Evolutionary conservation across 2,113 vertebrate genomes (phyloP).

Genomic region (Danio rerio): DNA sequence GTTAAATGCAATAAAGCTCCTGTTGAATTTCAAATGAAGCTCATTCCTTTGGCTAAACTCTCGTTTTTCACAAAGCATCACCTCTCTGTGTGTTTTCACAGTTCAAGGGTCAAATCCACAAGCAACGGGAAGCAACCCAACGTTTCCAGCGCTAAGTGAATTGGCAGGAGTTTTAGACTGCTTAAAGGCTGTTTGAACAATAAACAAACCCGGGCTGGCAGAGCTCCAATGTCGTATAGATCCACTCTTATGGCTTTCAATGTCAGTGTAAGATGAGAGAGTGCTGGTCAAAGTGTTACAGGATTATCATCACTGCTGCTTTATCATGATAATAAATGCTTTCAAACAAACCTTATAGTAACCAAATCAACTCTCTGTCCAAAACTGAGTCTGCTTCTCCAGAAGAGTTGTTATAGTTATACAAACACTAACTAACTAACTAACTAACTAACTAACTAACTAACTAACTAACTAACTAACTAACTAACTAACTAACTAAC

Average conservation of each 20-base stretch:
- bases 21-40: not conserved
- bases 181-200: constrained; percentile 12
- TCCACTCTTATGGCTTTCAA: not conserved
- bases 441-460: no score
- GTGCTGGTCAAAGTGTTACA: not conserved
- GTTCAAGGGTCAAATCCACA: constrained; percentile 16
- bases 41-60: not conserved
- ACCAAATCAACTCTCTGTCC: no score
- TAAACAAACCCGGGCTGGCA: not conserved
- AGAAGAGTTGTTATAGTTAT: no score
- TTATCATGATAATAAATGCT: not conserved
- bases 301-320: not conserved
- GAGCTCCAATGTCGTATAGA: not conserved
- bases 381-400: no score
- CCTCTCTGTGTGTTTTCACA: not conserved
- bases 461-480: no score
- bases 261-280: not conserved
- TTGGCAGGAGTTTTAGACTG: not conserved
- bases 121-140: not conserved
- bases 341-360: not conserved
- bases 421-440: no score
- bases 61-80: not conserved
- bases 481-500: no score
- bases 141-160: not conserved
- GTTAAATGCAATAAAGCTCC: not conserved